phyloP scores from a whole-genome alignment of 1,140 invertebrate genomes.

The Thalassaphorura encarpata region DNA sequence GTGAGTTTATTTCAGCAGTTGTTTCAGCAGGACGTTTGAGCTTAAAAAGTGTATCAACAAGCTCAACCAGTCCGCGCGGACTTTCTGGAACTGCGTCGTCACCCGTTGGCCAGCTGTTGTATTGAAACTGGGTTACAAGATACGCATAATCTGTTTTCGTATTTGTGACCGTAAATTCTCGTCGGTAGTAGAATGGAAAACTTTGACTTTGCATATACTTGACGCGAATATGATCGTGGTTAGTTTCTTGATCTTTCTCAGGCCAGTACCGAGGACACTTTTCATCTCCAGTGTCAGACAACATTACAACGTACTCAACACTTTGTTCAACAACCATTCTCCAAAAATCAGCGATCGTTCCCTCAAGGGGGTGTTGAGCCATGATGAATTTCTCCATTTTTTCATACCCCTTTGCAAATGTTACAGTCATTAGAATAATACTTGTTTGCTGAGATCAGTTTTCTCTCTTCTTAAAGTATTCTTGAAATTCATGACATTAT shows the following conservation, averaged over 20 bases:
- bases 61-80: conserved; percentile 67
- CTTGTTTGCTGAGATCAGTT: too few relatives aligned
- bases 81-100: conserved; percentile 77
- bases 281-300: conserved; percentile 70
- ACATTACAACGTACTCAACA: conserved; percentile 83
- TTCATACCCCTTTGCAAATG: conserved; percentile 59
- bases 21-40: conserved; percentile 39
- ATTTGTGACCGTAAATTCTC: conserved; percentile 71
- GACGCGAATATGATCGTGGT: conserved; percentile 71
- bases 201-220: conserved; percentile 77
- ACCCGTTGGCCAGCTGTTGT: conserved; percentile 78
- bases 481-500: too few relatives aligned
- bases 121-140: conserved; percentile 71
- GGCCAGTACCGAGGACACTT: conserved; percentile 85
- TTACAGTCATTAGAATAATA: background rate
- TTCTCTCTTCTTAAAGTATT: too few relatives aligned
- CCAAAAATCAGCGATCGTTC: conserved; percentile 89
- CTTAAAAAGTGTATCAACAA: conserved; percentile 57
- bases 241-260: conserved; percentile 65
- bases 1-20: conserved; percentile 36
- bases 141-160: conserved; percentile 43
- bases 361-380: conserved; percentile 84
- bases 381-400: conserved; percentile 89
- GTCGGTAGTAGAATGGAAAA: conserved; percentile 71
- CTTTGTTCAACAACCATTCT: conserved; percentile 90